Percentiles rank a stretch among this genome's conserved stretches.
Conservation (phyloP, 2,113 vertebrate species). For the Myotis brandtii region DNA sequence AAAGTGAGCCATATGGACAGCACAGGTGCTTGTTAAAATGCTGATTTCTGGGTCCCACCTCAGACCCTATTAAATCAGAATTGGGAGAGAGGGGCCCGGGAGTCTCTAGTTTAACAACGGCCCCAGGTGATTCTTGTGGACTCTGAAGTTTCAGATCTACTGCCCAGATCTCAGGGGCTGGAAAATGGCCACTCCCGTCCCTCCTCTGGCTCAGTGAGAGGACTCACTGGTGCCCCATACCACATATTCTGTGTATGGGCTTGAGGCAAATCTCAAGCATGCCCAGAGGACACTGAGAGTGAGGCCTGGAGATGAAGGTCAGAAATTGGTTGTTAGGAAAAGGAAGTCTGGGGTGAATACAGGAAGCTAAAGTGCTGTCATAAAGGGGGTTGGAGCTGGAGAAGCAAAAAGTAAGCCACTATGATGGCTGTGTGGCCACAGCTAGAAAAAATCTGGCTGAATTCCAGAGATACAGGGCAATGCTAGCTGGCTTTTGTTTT, state of each 20-base stretch:
- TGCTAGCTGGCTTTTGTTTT: not conserved
- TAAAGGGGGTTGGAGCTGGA: not conserved
- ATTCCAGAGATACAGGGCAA: not conserved
- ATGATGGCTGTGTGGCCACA: not conserved
- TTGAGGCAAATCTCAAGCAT: not conserved
- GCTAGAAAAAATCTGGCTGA: not conserved
- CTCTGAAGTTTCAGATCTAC: not conserved
- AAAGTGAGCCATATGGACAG: not conserved
- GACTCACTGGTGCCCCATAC: not conserved
- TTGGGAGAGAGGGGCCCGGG: not conserved
- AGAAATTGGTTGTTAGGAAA: not conserved
- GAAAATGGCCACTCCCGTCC: not conserved
- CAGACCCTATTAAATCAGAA: not conserved
- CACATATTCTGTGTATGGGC: not conserved
- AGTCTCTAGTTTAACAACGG: not conserved
- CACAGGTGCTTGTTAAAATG: not conserved
- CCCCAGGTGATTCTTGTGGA: not conserved
- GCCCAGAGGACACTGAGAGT: not conserved
- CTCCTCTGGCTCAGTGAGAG: not conserved
- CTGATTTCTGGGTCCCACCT: not conserved
- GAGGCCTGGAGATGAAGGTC: not conserved
- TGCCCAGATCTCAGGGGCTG: not conserved
- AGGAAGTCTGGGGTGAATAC: not conserved
- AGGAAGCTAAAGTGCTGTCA: not conserved
- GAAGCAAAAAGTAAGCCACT: not conserved